These are phyloP conservation scores for Telmatochromis brachygnathus DNA, from an alignment of 2,113 vertebrate genomes.

Conservation along the genomic window DNA sequence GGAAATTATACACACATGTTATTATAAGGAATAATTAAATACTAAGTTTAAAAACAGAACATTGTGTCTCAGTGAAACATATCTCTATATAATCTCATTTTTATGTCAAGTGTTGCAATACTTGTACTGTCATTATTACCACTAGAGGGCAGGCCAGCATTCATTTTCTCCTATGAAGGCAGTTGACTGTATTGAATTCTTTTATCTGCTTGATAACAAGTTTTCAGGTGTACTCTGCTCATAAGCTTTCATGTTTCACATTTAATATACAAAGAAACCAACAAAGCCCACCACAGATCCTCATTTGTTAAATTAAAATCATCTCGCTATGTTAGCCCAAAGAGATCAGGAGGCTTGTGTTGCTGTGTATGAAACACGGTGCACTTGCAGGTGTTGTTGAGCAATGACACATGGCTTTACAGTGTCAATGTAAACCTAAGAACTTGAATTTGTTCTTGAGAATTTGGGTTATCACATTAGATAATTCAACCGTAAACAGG, in stretches of 20 bases:
- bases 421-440: background rate
- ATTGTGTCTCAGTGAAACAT: background rate
- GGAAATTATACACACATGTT: background rate
- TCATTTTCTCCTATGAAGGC: background rate
- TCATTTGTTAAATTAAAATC: background rate
- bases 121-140: background rate
- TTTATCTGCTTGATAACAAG: background rate
- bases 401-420: background rate
- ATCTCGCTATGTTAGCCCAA: background rate
- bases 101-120: background rate
- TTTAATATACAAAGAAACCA: background rate
- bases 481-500: constrained; percentile 1
- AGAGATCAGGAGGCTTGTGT: background rate
- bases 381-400: background rate
- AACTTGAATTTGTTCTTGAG: background rate
- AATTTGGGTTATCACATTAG: background rate
- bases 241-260: background rate
- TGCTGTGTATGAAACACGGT: background rate
- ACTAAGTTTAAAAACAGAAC: background rate
- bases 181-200: background rate
- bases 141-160: constrained; percentile 45
- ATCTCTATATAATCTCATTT: too few species aligned
- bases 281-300: background rate
- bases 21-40: background rate
- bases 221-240: background rate